Evolutionary conservation across 2,888 invertebrate species (phyloP).

Genomic region (Chalcosyrphus nemorum): DNA sequence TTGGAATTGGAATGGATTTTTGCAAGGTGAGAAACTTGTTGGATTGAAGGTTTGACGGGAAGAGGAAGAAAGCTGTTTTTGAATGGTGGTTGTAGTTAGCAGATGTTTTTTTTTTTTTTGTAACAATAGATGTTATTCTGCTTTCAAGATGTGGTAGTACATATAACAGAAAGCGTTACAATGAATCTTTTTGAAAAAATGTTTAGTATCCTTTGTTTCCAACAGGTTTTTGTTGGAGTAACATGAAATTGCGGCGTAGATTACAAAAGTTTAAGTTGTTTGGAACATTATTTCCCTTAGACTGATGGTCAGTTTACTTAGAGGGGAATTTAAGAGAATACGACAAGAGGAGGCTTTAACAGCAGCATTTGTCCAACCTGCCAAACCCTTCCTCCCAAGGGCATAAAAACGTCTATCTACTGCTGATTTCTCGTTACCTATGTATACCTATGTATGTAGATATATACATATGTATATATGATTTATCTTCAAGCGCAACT

Average conservation of each 20-base stretch:
- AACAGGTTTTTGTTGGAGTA: not conserved
- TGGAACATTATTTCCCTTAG: no score
- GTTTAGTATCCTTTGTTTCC: not conserved
- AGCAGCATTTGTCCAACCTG: no score
- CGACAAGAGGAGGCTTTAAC: no score
- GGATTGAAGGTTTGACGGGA: constrained; percentile 25
- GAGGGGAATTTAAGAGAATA: no score
- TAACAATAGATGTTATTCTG: not conserved
- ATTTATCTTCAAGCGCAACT: no score
- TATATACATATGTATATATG: no score
- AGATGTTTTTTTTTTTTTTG: constrained; percentile 23
- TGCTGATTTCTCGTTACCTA: no score
- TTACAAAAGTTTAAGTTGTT: no score
- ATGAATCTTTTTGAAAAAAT: not conserved
- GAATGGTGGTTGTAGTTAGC: constrained; percentile 20
- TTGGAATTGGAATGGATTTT: constrained; percentile 10
- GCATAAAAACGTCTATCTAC: no score
- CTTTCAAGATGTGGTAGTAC: not conserved
- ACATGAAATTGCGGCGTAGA: not conserved
- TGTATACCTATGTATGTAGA: no score
- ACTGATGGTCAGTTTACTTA: no score
- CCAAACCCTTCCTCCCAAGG: no score
- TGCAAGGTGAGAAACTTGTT: constrained; percentile 72
- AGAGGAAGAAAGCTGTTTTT: constrained; percentile 46
- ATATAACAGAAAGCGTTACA: not conserved